phyloP scores from a whole-genome alignment of 2,113 vertebrate species.

The Lophius piscatorius region DNA sequence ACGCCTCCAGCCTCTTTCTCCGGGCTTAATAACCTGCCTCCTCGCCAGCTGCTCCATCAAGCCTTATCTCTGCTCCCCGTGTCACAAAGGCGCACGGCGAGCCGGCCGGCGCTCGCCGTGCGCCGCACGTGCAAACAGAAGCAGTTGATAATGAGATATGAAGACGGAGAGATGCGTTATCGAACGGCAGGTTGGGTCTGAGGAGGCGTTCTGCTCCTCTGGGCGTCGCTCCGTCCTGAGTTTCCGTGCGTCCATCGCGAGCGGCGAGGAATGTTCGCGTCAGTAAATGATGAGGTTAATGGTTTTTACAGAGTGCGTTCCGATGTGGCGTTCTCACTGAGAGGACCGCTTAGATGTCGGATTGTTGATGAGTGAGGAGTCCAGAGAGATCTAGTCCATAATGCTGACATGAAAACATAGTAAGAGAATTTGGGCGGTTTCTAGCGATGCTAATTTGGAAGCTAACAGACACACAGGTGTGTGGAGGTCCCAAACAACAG shows the following conservation, averaged over 20 bases:
- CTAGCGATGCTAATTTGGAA: too few species aligned
- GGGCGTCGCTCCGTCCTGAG: too few species aligned
- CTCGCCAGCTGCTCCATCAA: slow-evolving; percentile 77
- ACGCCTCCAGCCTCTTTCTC: slow-evolving; percentile 62
- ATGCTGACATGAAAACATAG: too few species aligned
- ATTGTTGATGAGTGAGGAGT: not conserved
- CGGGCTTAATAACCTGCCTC: slow-evolving; percentile 81
- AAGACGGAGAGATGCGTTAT: slow-evolving; percentile 38
- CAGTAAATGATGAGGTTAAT: too few species aligned
- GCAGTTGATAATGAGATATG: slow-evolving; percentile 47
- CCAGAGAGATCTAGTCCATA: too few species aligned
- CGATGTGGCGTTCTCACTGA: slow-evolving; percentile 6
- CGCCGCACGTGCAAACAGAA: slow-evolving; percentile 13
- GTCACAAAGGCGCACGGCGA: slow-evolving; percentile 59
- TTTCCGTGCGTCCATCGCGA: too few species aligned
- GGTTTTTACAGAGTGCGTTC: slow-evolving; percentile 30
- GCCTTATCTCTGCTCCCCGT: slow-evolving; percentile 73
- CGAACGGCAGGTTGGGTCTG: not conserved
- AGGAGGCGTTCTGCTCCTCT: too few species aligned
- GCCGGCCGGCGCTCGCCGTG: too few species aligned
- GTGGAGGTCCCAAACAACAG: too few species aligned
- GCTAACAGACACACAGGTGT: too few species aligned
- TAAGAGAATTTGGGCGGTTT: too few species aligned
- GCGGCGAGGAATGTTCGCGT: too few species aligned
- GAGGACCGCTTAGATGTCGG: slow-evolving; percentile 6